Evolutionary conservation across 2,113 vertebrate species (phyloP).

Genomic region (Ptychochromis oligacanthus): DNA sequence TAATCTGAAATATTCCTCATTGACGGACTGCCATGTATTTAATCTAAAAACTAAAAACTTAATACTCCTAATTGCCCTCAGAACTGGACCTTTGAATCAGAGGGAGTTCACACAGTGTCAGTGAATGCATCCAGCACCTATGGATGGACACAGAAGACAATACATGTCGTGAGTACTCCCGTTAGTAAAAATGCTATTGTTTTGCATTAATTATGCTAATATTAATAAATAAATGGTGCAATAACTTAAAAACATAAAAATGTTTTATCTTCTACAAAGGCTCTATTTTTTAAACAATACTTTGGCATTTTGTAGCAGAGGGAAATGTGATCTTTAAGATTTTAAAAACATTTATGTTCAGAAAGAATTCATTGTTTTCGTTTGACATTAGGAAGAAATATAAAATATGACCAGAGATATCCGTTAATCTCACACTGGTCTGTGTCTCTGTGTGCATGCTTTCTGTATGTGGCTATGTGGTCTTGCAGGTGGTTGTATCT

Average conservation of each 20-base stretch:
- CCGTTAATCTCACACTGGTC: background rate
- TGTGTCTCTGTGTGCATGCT: background rate
- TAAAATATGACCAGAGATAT: background rate
- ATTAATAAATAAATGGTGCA: background rate
- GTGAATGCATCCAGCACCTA: constrained; percentile 12
- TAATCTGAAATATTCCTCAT: background rate
- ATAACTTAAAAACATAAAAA: background rate
- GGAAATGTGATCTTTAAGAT: background rate
- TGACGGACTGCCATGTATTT: background rate
- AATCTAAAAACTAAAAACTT: background rate
- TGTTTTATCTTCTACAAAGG: background rate
- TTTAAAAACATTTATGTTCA: background rate
- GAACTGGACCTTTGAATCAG: constrained; percentile 18
- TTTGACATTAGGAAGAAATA: background rate
- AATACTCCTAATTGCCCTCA: background rate
- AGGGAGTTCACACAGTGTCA: constrained; percentile 26
- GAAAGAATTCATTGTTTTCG: background rate
- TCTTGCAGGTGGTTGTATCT: constrained; percentile 30
- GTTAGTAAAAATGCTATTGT: background rate
- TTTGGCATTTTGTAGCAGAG: background rate
- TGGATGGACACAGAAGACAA: constrained; percentile 34
- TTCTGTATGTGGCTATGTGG: background rate
- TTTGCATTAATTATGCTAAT: background rate
- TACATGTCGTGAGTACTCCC: constrained; percentile 20
- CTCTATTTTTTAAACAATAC: background rate